Conservation (phyloP, 92 coral and sea anemone genomes). For the Parazoanthus atlanticus region DNA sequence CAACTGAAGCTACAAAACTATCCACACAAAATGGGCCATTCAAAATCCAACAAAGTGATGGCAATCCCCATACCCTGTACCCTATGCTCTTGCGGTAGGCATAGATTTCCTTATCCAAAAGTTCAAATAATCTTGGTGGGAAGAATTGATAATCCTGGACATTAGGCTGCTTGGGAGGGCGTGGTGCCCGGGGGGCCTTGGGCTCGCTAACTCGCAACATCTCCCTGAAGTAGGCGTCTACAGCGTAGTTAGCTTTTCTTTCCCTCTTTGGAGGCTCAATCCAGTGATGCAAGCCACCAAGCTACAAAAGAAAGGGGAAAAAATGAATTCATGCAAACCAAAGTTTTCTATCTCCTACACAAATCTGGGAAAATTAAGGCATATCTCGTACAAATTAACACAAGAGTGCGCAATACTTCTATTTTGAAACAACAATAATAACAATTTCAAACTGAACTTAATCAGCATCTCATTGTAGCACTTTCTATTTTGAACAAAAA, state of each 20-base stretch:
- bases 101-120: slow-evolving; percentile 95
- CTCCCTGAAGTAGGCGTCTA: slow-evolving; percentile 96
- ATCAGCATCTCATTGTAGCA: not conserved
- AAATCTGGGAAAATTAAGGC: too few relatives aligned
- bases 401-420: not conserved
- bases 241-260: slow-evolving; percentile 98
- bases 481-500: not conserved
- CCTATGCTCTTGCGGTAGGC: slow-evolving; percentile 97
- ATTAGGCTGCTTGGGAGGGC: slow-evolving; percentile 98
- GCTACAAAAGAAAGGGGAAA: slow-evolving; percentile 45
- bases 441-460: not conserved
- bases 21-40: too few relatives aligned
- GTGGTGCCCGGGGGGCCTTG: slow-evolving; percentile 97
- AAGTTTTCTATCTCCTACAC: too few relatives aligned
- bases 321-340: not conserved
- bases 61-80: slow-evolving; percentile 74
- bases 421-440: not conserved
- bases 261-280: slow-evolving; percentile 99
- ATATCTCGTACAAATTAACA: not conserved
- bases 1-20: too few relatives aligned
- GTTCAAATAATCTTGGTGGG: slow-evolving; percentile 98
- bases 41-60: not conserved
- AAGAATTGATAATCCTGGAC: slow-evolving; percentile 99
- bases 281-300: slow-evolving; percentile 92
- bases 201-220: slow-evolving; percentile 97